phyloP scores from a whole-genome alignment of 37 sponge, comb jelly and placozoan genomes.

The Tethya wilhelma region DNA sequence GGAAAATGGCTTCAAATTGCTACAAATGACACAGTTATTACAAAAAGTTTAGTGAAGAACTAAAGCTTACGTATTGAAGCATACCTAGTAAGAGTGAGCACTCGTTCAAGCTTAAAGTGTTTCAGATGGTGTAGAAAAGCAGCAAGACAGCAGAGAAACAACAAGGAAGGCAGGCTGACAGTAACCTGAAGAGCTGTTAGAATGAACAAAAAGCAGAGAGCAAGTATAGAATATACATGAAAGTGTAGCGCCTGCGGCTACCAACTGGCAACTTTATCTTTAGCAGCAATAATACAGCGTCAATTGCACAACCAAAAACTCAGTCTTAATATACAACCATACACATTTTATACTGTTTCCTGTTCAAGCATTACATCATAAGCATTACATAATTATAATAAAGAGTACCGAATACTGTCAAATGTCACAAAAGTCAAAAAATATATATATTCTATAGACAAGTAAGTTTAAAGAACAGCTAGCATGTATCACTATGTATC shows the following conservation, averaged over 20 bases:
- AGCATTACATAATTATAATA: no score
- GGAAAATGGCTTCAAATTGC: constrained; percentile 35
- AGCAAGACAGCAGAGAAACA: constrained; percentile 21
- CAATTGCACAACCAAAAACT: background rate
- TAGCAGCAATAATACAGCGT: background rate
- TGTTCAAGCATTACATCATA: background rate
- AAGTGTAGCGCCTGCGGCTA: no score
- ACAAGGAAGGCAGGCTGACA: background rate
- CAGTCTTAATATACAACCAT: constrained; percentile 3
- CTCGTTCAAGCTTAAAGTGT: constrained; percentile 38
- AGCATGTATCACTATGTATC: no score
- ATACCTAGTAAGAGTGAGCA: constrained; percentile 32
- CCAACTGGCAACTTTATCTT: no score
- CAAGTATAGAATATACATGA: no score
- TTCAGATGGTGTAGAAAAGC: constrained; percentile 45
- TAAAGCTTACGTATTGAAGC: no score
- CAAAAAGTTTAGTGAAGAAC: no score
- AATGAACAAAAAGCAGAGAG: background rate
- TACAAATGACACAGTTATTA: background rate
- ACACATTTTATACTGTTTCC: no score
- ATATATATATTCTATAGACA: no score
- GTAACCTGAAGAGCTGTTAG: background rate
- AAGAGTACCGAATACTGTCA: no score
- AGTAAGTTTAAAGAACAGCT: no score
- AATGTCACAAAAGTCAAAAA: no score